Base-by-base conservation (phyloP, 1,140 invertebrate genomes). In the Cotesia glomerata region DNA sequence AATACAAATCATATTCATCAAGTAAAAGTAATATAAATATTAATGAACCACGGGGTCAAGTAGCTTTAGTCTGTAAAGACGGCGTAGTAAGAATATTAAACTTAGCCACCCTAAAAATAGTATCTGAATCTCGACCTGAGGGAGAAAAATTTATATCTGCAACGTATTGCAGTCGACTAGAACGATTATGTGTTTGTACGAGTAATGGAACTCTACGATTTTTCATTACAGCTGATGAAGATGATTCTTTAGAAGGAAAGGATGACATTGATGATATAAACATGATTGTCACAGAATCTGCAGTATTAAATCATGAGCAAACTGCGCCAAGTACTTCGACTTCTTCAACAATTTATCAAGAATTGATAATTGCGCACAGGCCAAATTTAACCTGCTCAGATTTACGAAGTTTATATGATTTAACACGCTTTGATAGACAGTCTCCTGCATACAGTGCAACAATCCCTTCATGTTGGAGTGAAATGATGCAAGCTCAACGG, bases 401-500 rank as follows among this genome's bases (percentile, higher is more conserved):
- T 75, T 83, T 93, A 63, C 85, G 87, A 61, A 77, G 84, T 4
- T 82, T 93, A 0, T 91, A 92, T 69, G 88, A 90, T 69, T 82
- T 93, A 7, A 93, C 91, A 4, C 85, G 88, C 75, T 93, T 92
- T 87, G 90, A 90, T 86, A 82, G 89, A 80, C 79, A 90, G 82
- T 85, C 90, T 83, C 75, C 90, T 2, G 84, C 91, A 3, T 97
- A 95, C 81, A 92, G 93, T 63, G 95, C 95, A 5, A 95, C 95
- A n/a, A 94, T 97, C 0, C 95, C 95, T 2, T 92, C 94, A 34
- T 97, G 95, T 85, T 97, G 95, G 96, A 93, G 91, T 74, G 95
- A 97, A 88, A 90, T 97, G 79, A 94, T 95, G 78, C 95, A 97
- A 73, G 94, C 94, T 16, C 95, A 96, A 81, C 91, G 95, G 71